These are phyloP conservation scores for Monodelphis domestica DNA, from an alignment of 2,797 vertebrate species.

Conservation along the genomic window DNA sequence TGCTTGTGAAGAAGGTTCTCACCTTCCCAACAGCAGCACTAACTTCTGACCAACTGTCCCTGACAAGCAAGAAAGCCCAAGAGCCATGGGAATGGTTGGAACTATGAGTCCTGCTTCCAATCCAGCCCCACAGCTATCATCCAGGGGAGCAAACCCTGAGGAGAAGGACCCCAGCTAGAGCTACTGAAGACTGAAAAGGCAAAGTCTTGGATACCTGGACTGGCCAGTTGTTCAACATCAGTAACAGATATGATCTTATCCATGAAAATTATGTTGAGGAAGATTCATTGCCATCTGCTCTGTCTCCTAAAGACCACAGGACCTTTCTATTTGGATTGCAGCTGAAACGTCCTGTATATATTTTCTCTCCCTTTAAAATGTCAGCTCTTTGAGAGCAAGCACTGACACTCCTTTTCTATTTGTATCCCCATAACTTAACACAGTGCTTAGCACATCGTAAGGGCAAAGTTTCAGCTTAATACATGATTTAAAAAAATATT, in stretches of 20 bases:
- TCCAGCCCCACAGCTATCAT: not conserved
- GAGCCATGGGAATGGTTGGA: not conserved
- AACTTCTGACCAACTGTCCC: not conserved
- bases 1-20: not conserved
- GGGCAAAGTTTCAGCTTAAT: too few species aligned
- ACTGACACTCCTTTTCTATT: not conserved
- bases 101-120: not conserved
- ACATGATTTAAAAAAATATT: not conserved
- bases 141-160: not conserved
- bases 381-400: not conserved
- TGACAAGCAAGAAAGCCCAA: not conserved
- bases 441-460: not conserved
- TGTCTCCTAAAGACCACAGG: not conserved
- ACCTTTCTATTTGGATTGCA: not conserved
- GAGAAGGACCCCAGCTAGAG: not conserved
- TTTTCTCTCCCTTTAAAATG: not conserved
- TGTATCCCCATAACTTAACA: slow-evolving; percentile 9
- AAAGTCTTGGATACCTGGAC: not conserved
- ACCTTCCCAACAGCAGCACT: not conserved
- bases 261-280: not conserved
- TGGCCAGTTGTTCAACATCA: not conserved
- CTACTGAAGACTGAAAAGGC: not conserved
- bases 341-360: not conserved
- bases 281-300: not conserved
- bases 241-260: not conserved